These are phyloP conservation scores for Dipodomys spectabilis DNA, from an alignment of 2,113 vertebrate genomes.

Conservation along the genomic window DNA sequence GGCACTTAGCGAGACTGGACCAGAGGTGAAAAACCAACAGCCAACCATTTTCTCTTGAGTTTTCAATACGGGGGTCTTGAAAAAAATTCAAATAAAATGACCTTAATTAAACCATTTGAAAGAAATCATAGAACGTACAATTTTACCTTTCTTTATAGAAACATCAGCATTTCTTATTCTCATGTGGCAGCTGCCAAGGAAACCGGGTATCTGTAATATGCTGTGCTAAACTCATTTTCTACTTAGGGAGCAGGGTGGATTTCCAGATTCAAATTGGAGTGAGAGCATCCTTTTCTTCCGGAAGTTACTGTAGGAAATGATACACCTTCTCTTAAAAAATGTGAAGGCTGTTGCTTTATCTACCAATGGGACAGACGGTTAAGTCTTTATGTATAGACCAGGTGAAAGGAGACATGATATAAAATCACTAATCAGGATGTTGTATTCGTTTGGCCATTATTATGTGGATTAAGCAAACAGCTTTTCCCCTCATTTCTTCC, in stretches of 20 bases:
- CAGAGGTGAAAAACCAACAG: conserved; percentile 91
- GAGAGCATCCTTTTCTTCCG: background rate
- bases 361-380: background rate
- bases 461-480: background rate
- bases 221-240: background rate
- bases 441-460: background rate
- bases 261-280: background rate
- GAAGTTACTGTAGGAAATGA: background rate
- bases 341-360: background rate
- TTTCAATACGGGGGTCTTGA: conserved; percentile 88
- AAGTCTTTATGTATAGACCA: background rate
- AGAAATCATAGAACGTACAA: conserved; percentile 3
- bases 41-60: conserved; percentile 91
- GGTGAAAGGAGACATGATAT: background rate
- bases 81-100: conserved; percentile 75
- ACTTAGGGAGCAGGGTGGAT: background rate
- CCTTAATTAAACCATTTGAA: conserved; percentile 17
- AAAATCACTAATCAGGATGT: background rate
- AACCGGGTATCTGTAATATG: background rate
- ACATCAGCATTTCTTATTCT: background rate
- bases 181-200: background rate
- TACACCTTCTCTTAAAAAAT: background rate
- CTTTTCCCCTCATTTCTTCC: background rate
- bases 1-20: conserved; percentile 91
- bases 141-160: background rate